Percentiles rank a stretch among this genome's conserved stretches.
Evolutionary conservation across 2,888 invertebrate species (phyloP).

Genomic region (Oscheius sp.): DNA sequence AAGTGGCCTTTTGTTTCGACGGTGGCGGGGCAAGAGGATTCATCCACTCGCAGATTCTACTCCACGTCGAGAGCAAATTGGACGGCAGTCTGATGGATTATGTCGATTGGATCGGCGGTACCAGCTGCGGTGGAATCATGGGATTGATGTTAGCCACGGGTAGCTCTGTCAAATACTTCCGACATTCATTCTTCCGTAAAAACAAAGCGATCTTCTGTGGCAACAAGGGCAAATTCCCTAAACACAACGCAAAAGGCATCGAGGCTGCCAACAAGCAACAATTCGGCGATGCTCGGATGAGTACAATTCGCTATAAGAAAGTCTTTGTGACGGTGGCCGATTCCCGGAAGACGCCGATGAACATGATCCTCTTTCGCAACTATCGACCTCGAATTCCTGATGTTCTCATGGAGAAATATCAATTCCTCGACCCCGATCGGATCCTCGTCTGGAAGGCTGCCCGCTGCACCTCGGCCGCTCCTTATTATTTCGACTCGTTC

Average conservation of each 20-base stretch:
- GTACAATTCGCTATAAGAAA: constrained; percentile 15
- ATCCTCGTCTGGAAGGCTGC: constrained; percentile 56
- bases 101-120: constrained; percentile 46
- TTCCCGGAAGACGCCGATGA: constrained; percentile 49
- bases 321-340: constrained; percentile 54
- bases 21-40: constrained; percentile 54
- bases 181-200: constrained; percentile 10
- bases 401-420: constrained; percentile 39
- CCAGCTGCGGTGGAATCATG: constrained; percentile 50
- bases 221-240: constrained; percentile 38
- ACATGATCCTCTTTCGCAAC: constrained; percentile 53
- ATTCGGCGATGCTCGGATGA: constrained; percentile 33
- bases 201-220: constrained; percentile 22
- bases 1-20: constrained; percentile 47
- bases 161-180: neutral
- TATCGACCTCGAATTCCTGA: constrained; percentile 42
- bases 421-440: constrained; percentile 49
- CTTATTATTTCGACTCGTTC: constrained; percentile 55
- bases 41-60: constrained; percentile 38
- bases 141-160: constrained; percentile 40
- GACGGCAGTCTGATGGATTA: constrained; percentile 23
- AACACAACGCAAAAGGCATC: constrained; percentile 47
- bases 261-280: constrained; percentile 43
- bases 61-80: constrained; percentile 23
- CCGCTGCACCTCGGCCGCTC: constrained; percentile 57